A percentile compares a stretch with the other conserved stretches of the same genome.
Evolutionary conservation across 2,888 invertebrate genomes (phyloP).

Genomic region (Hanleya hanleyi): DNA sequence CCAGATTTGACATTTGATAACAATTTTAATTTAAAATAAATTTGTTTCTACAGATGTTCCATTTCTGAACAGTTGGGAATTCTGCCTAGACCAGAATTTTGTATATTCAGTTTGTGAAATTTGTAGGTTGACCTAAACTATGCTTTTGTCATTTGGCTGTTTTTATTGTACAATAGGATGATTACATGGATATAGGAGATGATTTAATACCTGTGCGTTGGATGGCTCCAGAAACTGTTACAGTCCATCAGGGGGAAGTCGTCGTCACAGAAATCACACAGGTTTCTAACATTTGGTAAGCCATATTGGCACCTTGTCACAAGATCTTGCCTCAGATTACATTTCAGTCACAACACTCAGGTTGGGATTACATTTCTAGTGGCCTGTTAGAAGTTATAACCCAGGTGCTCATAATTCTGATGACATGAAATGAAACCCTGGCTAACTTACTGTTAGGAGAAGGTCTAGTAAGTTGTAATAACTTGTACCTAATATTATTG

Average conservation of each 20-base stretch:
- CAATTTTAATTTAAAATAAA: too few species aligned
- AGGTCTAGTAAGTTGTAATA: too few species aligned
- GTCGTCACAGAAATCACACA: constrained; percentile 78
- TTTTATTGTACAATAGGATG: too few species aligned
- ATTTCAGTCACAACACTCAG: not conserved
- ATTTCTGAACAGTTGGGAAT: too few species aligned
- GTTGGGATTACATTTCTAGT: not conserved
- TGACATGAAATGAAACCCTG: not conserved
- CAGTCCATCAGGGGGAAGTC: constrained; percentile 79
- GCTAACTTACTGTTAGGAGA: not conserved
- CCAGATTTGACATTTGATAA: too few species aligned
- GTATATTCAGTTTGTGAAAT: too few species aligned
- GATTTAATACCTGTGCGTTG: constrained; percentile 82
- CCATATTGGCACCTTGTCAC: not conserved
- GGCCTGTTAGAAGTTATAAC: not conserved
- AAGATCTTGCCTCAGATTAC: too few species aligned
- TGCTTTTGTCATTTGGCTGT: too few species aligned
- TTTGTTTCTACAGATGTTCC: too few species aligned
- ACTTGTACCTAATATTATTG: not conserved
- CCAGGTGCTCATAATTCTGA: not conserved
- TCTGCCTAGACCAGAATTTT: too few species aligned
- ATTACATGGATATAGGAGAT: constrained; percentile 80
- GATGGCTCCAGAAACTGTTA: constrained; percentile 83
- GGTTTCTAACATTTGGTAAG: constrained; percentile 84
- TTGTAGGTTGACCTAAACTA: too few species aligned